These are phyloP conservation scores for Tenthredo scrophulariae DNA, from an alignment of 2,888 invertebrate genomes.

Conservation along the genomic window DNA sequence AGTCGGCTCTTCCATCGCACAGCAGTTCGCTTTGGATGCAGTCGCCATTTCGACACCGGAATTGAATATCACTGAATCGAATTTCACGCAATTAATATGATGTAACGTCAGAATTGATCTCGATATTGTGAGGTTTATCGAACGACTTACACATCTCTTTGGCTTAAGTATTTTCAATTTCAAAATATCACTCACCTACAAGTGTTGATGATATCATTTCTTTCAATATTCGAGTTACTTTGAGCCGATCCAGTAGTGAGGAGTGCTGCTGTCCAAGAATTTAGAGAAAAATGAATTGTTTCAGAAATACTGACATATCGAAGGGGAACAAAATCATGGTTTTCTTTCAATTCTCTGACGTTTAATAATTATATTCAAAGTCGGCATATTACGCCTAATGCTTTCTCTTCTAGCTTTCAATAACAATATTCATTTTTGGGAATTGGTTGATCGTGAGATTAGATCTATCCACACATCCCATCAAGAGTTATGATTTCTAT, in stretches of 20 bases:
- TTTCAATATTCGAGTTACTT: not conserved
- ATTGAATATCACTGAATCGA: slow-evolving; percentile 55
- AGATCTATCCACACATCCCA: too few relatives aligned
- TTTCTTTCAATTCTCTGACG: not conserved
- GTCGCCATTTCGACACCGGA: slow-evolving; percentile 74
- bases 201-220: not conserved
- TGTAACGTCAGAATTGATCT: too few relatives aligned
- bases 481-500: not conserved
- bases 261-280: not conserved
- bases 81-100: not conserved
- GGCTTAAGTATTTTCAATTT: too few relatives aligned
- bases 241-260: not conserved
- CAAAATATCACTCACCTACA: not conserved
- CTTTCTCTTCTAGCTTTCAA: too few relatives aligned
- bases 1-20: slow-evolving; percentile 79
- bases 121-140: too few relatives aligned
- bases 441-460: too few relatives aligned
- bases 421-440: too few relatives aligned
- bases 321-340: not conserved
- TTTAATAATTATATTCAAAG: not conserved
- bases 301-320: not conserved
- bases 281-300: not conserved
- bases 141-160: not conserved
- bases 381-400: too few relatives aligned
- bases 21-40: slow-evolving; percentile 75